Base-by-base conservation (phyloP, 37 sponge, comb jelly and placozoan species). In the Spongia lamella region DNA sequence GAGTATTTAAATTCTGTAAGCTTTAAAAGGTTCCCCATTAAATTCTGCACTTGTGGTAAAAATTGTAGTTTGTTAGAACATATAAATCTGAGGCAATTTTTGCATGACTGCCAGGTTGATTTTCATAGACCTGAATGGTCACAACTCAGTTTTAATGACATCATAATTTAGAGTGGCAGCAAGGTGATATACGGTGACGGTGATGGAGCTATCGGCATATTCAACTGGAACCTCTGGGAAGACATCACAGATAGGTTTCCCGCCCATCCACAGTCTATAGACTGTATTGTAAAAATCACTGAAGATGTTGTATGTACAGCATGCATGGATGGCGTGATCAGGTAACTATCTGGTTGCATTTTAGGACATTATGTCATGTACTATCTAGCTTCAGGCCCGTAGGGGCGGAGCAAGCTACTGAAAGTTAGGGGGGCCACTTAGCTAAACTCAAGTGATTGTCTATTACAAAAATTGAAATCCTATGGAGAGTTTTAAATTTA, bases 181-280 rank as follows among this genome's bases (percentile, higher is more conserved):
- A 95, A 88, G 68, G 92, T 95, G 53, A 89, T 91, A 21, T 88
- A 85, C 58, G 96, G 96, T n/a, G 89, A 90, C 78, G 96, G 92
- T 20, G 92, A 90, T 30, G 96, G 96, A 1, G 73, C 78, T 0
- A 62, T 95, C 16, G 77, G 84, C 43, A 58, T 95, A 11, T 95
- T 83, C 61, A 75, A 72, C 70, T 95, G 96, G 96, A 89, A 82
- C 11, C 79, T 90, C 53, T 95, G 96, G 96, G 89, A 86, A 33
- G 96, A 95, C 60, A 77, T 88, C 33, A 90, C 88, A 26, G 96
- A 95, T 59, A 76, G 96, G 4, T 90, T 76, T 55, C 83, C 89
- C 29, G 30, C 51, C 38, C 79, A 84, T 67, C 63, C 87, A 7
- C 79, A 68, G 9, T 79, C 60, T 32, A 43, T 95, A 20, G 96